These are phyloP conservation scores for Catharus ustulatus DNA, from an alignment of 2,797 vertebrate genomes.

Conservation along the genomic window DNA sequence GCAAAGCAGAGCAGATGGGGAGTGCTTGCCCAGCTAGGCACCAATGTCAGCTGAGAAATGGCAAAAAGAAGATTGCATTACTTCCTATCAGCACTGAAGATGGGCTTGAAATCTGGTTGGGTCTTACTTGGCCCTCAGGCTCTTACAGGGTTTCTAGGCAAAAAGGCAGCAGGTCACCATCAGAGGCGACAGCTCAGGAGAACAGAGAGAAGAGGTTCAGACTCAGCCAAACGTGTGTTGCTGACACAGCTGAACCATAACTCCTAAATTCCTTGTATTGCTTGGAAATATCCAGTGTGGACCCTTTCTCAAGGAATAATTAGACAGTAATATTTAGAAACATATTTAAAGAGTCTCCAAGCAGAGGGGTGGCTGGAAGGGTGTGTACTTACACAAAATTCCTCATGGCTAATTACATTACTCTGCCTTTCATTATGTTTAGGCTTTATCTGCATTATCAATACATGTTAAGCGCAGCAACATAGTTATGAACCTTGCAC, in stretches of 20 bases:
- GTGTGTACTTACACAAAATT: neutral
- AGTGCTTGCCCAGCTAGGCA: constrained; percentile 32
- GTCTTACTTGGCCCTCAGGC: neutral
- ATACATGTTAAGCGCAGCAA: neutral
- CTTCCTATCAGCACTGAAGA: constrained; percentile 19
- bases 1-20: constrained; percentile 50
- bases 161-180: neutral
- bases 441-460: neutral
- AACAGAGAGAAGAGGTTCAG: constrained; percentile 9
- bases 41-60: constrained; percentile 55
- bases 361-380: neutral
- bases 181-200: neutral
- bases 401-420: neutral
- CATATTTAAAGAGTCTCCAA: neutral
- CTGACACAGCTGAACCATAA: neutral
- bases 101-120: neutral
- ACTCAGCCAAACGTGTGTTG: neutral
- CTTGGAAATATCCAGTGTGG: neutral
- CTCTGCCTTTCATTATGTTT: neutral
- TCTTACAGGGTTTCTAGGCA: constrained; percentile 21
- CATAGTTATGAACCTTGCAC: neutral
- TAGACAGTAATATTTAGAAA: neutral
- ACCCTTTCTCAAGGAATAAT: neutral
- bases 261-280: neutral
- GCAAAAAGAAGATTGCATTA: constrained; percentile 44